A percentile compares a stretch with the other conserved stretches of the same genome.
These are phyloP conservation scores for Diadema setosum DNA, from an alignment of 35 echinoderm and acorn worm species.

Conservation along the genomic window DNA sequence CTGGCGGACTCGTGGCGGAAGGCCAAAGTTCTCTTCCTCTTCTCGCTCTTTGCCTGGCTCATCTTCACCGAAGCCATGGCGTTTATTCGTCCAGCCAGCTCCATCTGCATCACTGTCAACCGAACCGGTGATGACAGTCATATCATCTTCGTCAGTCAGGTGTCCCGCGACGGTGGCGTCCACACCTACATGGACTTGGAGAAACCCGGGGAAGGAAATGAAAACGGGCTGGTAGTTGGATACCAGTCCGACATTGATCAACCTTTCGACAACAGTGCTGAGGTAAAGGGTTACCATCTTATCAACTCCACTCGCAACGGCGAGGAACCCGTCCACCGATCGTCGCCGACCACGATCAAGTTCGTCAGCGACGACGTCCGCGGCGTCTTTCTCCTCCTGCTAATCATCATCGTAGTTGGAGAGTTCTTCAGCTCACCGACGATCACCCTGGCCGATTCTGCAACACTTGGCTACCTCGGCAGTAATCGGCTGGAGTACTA, in stretches of 20 bases:
- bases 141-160: neutral
- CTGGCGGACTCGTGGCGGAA: slow-evolving; percentile 87
- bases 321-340: neutral
- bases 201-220: neutral
- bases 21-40: slow-evolving; percentile 77
- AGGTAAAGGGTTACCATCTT: neutral
- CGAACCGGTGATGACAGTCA: slow-evolving; percentile 11
- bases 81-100: slow-evolving; percentile 64
- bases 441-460: slow-evolving; percentile 85
- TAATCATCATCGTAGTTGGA: slow-evolving; percentile 79
- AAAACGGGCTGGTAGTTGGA: neutral
- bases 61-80: slow-evolving; percentile 77
- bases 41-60: slow-evolving; percentile 85
- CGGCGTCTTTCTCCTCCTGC: slow-evolving; percentile 55
- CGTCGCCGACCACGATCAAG: neutral
- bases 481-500: slow-evolving; percentile 75
- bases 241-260: slow-evolving; percentile 6
- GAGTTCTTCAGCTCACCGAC: slow-evolving; percentile 96
- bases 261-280: neutral
- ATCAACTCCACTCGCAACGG: neutral
- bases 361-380: slow-evolving; percentile 38
- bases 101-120: slow-evolving; percentile 55
- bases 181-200: neutral
- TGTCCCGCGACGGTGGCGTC: neutral
- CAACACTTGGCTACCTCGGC: slow-evolving; percentile 83